These are phyloP conservation scores for Lerista edwardsae DNA, from an alignment of 2,797 vertebrate species.

Conservation along the genomic window DNA sequence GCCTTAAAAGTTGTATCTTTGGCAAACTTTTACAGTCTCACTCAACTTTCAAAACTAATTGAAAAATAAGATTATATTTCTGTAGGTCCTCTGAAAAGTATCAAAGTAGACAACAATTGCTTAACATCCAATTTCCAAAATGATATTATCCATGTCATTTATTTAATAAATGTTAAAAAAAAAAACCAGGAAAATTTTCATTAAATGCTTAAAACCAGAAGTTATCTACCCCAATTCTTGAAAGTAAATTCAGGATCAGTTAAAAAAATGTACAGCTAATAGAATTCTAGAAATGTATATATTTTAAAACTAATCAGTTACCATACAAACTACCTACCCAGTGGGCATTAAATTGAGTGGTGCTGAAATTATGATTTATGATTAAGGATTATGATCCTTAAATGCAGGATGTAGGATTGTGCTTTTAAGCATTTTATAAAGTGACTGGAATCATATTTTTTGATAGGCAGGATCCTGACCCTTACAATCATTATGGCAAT, in stretches of 20 bases:
- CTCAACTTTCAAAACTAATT: constrained; percentile 3
- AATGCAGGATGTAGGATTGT: neutral
- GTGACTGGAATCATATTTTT: neutral
- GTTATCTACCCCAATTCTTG: neutral
- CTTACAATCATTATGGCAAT: neutral
- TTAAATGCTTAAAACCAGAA: neutral
- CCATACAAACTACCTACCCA: neutral
- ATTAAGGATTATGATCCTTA: constrained; percentile 19
- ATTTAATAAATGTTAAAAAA: neutral
- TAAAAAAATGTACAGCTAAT: neutral
- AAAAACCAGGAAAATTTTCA: neutral
- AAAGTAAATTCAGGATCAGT: neutral
- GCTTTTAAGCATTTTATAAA: constrained; percentile 2
- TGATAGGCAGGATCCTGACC: neutral
- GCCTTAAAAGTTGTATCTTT: constrained; percentile 5
- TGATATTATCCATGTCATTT: neutral
- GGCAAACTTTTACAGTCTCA: neutral
- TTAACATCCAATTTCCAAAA: neutral
- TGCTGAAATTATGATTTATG: constrained; percentile 2
- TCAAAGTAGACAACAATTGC: neutral
- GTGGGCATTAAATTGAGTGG: neutral
- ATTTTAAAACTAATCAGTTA: neutral
- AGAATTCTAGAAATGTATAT: neutral
- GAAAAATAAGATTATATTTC: neutral
- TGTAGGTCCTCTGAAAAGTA: neutral